Percentiles rank a stretch among this genome's conserved stretches.
These are phyloP conservation scores for Arrhopalites spinosus DNA, from an alignment of 2,888 invertebrate genomes.

Conservation along the genomic window DNA sequence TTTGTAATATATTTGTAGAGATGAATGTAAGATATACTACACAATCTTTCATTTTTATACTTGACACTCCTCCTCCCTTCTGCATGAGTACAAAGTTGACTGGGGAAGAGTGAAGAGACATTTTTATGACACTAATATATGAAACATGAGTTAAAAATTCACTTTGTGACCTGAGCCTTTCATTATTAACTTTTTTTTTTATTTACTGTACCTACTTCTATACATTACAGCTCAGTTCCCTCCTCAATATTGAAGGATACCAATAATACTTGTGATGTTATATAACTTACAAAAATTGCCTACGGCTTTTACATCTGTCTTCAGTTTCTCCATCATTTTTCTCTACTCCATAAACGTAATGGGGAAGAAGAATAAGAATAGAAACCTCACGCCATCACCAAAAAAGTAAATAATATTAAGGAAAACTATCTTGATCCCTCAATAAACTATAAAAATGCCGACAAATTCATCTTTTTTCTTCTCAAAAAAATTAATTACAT, in stretches of 20 bases:
- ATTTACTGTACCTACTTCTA: no score
- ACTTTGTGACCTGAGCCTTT: conserved; percentile 35
- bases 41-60: conserved; percentile 13
- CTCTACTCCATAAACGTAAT: neutral
- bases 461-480: no score
- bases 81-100: neutral
- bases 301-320: neutral
- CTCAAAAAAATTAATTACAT: no score
- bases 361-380: neutral
- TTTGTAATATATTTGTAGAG: no score
- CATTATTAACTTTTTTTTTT: neutral
- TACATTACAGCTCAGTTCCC: neutral
- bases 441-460: neutral
- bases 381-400: neutral
- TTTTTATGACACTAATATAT: conserved; percentile 37
- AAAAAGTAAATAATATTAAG: neutral
- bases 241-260: no score
- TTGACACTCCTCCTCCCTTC: neutral
- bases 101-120: conserved; percentile 34
- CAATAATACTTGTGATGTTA: no score
- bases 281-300: no score
- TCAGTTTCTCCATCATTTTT: neutral
- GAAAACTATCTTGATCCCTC: neutral
- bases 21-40: neutral
- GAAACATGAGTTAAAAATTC: conserved; percentile 35